Evolutionary conservation across 2,888 invertebrate species (phyloP).

Genomic region (Cryptocephalus moraei): DNA sequence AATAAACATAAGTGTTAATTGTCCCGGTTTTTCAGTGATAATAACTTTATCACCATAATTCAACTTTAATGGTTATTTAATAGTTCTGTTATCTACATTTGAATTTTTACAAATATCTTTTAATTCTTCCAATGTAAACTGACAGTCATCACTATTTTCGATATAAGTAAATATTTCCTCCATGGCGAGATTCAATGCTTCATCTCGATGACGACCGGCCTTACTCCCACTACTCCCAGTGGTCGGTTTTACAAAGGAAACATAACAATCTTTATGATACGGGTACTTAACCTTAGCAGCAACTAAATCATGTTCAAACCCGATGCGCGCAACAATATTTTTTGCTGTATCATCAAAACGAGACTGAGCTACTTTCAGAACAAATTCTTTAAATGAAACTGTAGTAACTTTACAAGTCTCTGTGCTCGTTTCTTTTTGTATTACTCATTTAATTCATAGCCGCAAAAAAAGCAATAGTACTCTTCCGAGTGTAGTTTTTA

Average conservation of each 20-base stretch:
- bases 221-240: constrained; percentile 11
- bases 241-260: constrained; percentile 22
- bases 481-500: constrained; percentile 20
- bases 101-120: constrained; percentile 17
- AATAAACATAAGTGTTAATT: constrained; percentile 12
- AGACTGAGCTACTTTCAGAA: constrained; percentile 13
- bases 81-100: constrained; percentile 20
- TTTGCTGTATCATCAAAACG: constrained; percentile 20
- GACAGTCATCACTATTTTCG: constrained; percentile 25
- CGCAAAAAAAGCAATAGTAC: constrained; percentile 28
- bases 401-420: constrained; percentile 19
- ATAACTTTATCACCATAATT: constrained; percentile 25
- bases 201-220: constrained; percentile 22
- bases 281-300: constrained; percentile 26
- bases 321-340: constrained; percentile 21
- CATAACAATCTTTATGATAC: constrained; percentile 25
- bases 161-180: constrained; percentile 26
- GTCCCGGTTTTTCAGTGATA: constrained; percentile 18
- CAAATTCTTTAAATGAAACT: constrained; percentile 16
- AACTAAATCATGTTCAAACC: constrained; percentile 21
- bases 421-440: constrained; percentile 21
- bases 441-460: constrained; percentile 26
- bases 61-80: constrained; percentile 20
- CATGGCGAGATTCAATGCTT: constrained; percentile 17
- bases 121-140: constrained; percentile 17